Base-by-base conservation (phyloP, 1,140 invertebrate species). In the Drosophila mojavensis region DNA sequence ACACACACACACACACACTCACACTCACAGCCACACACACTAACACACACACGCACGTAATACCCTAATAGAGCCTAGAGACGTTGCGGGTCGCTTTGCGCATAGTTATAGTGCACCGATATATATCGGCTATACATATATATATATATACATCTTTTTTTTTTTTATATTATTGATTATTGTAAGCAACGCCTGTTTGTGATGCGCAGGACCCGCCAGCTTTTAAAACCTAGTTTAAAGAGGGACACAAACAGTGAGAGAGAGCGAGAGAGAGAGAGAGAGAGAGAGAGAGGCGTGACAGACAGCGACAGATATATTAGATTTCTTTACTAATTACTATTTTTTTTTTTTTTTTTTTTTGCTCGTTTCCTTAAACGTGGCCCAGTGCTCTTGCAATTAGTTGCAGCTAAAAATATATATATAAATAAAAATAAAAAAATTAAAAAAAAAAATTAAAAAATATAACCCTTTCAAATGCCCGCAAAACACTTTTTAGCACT, bases 211-310 rank as follows among this genome's bases (percentile, higher is more conserved):
- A 63, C 67, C 73, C 72, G 72, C 60, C 67, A 70, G 72, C 72
- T 75, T 75, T 75, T 64, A 59, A 75, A 74, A 71, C 66, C 67
- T 75, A 75, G 72, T 75, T 70, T 75, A 75, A 59, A 71, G 61
- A 47, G 13, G 9, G n/a, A 43, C 15, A 11, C 24, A 71, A 11
- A 24, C 11, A 65, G 30, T 43, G 26, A 45, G 41, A 59, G 28
- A 53, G 47, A 20, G 20, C 20, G 20, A 20, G 1, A 54, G 47
- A 64, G 24, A 64, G 13, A 68, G 39, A 71, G 41, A 65, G n/a
- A 56, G 36, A 39, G 47, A 63, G 47, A 24, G 20, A 43, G 51
- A 24, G 13, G n/a, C n/a, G 20, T 26, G 30, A 28, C 26, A 65
- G 11, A 59, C 11, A 51, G 39, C 28, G 41, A 68, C 41, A 48